Evolutionary conservation across 1,140 invertebrate genomes (phyloP), one percentile per base, ranked within the genome.

Genomic region (Bombus soroeensis): DNA sequence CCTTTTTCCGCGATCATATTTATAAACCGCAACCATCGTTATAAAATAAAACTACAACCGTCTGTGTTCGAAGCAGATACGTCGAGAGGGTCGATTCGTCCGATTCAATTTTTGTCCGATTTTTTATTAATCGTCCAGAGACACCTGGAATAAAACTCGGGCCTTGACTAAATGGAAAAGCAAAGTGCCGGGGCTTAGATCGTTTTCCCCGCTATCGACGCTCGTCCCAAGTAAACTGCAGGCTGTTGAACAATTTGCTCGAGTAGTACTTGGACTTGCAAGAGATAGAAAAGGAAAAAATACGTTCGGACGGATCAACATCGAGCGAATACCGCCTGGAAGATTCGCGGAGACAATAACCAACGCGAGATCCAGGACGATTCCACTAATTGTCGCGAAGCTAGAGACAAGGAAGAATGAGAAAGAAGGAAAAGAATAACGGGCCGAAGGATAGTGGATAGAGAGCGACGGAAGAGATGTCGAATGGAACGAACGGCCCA

Each of bases 351-450:
- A 25, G 32, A 68, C 73, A 77, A 70, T 83, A 66, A 34, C 6
- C 62, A 22, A 68, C 64, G 62, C 47, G 68, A 66, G 22, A 12
- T n/a, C 4, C 41, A 37, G 41, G 0, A 53, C 39, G 41, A 64
- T 47, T 18, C 34, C 13, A 28, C 76, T 80, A 85, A 80, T 72
- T 41, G 68, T 41, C 68, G 77, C 34, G 74, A 43, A 59, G 41
- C 62, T 12, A 32, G 41, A 41, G 22, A 64, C 8, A n/a, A 15
- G 74, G 18, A 43, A 2, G 22, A 25, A 22, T 1, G n/a, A 32
- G 3, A 32, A 28, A 9, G 32, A 53, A 34, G 32, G 2, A 6
- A 18, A 22, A 53, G 47, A 22, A 18, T 53, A 53, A 18, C 47
- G 47, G 18, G 47, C 47, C 25, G 34, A 57, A n/a, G 41, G 37